Evolutionary conservation across 2,113 vertebrate genomes (phyloP), one percentile per base, ranked within the genome.

Genomic region (Brevimyrus niger): DNA sequence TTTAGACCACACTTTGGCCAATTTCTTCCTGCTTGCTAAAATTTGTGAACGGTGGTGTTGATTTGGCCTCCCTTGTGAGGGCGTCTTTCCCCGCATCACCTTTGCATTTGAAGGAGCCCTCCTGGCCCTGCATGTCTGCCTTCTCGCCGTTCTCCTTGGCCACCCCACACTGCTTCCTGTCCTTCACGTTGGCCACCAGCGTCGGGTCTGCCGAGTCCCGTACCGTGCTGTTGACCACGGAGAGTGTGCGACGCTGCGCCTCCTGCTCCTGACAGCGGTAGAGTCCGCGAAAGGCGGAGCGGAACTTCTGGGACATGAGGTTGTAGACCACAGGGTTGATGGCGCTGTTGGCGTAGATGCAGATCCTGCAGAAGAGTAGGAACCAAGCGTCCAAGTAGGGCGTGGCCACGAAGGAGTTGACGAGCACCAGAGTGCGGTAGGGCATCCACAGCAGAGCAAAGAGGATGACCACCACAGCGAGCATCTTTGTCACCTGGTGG

Each of bases 361-460:
- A 96, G 0, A 91, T 94, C 23, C 94, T 91, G 89, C 96, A 96
- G 89, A 97, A 97, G 21, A 97, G 94, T 23, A 96, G 84, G 90
- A 96, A 96, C 97, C 96, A 96, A 87, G 93, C 94, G 4, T 96
- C 92, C 89, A 95, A 92, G 90, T 96, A 96, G 3, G 96, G 96
- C 0, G 87, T 91, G 31, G 93, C 92, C 91, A 96, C 89, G 4
- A 96, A 96, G 38, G 96, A 97, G 92, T 95, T 96, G 91, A 97
- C 95, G 84, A 97, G 90, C 35, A 96, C 96, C 86, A 96, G 91
- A 0, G 95, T 96, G 89, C 95, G 90, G 93, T 96, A 96, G n/a
- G 96, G 96, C 94, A 96, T 96, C 96, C 96, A 96, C 8, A 97
- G 94, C 73, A 96, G 87, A 31, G 96, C 96, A 7, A 96, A 97